Conservation (phyloP, 2,113 vertebrate genomes). For the Gallinago media region DNA sequence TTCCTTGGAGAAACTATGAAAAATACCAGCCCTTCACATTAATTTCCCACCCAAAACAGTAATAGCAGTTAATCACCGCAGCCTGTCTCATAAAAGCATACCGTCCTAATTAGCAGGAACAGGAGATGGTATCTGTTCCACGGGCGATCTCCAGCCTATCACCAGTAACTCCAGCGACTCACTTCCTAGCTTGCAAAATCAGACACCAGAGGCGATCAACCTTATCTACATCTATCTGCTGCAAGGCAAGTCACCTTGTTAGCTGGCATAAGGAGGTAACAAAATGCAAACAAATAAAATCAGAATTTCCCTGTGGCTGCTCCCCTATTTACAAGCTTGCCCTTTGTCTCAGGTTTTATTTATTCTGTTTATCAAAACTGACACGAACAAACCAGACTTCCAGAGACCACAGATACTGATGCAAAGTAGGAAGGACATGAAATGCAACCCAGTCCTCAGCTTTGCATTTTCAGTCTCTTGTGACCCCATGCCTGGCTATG, state of each 20-base stretch:
- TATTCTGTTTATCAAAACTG: background rate
- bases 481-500: background rate
- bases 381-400: background rate
- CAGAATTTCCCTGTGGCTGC: background rate
- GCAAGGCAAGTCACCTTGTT: background rate
- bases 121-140: background rate
- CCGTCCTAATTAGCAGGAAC: background rate
- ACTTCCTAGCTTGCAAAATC: slow-evolving; percentile 26
- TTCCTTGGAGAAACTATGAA: background rate
- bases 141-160: background rate
- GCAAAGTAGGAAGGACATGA: background rate
- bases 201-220: background rate
- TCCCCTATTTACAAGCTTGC: slow-evolving; percentile 35
- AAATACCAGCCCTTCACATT: background rate
- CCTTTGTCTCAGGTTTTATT: background rate
- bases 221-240: background rate
- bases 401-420: background rate
- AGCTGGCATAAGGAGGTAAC: background rate
- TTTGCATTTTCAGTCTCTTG: background rate
- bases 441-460: background rate
- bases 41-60: background rate
- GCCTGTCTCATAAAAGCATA: background rate
- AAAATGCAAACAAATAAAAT: slow-evolving; percentile 19
- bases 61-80: background rate
- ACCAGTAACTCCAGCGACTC: background rate